Evolutionary conservation across 2,797 vertebrate species (phyloP), one percentile per base, ranked within the genome.

Genomic region (Ctenosaura bakeri): DNA sequence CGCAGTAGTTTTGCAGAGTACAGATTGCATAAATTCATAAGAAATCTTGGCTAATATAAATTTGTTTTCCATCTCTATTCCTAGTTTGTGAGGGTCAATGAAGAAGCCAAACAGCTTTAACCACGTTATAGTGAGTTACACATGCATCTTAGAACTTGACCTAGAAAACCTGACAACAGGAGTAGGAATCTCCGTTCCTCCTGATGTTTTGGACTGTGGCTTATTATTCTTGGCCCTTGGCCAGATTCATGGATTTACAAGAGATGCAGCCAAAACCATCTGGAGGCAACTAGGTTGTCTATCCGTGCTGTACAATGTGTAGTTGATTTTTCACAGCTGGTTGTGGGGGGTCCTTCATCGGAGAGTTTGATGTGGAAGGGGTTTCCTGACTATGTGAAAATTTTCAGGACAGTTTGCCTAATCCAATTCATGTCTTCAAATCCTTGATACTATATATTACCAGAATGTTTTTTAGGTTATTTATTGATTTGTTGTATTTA

Each of bases 361-460:
- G n/a, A 14, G 3, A n/a, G 29, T 10, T 24, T n/a, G n/a, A 62
- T 74, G 32, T 2, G 0, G 46, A 79, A 79, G 69, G 6, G n/a
- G 10, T 6, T 69, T 54, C 26, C 38, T 42, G 74, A 79, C 22
- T 29, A 4, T 26, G 54, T 35, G 13, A 50, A 32, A 2, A 8
- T 26, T 20, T 71, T 85, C 12, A 20, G 32, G 18, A 78, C 6
- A 7, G 8, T 9, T 24, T 64, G 81, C 66, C 87, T 32, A 73
- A 86, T 88, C 83, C 1, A 71, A 0, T 0, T 46, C 59, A 77
- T 89, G 91, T 85, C 92, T 91, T 90, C 74, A 90, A 74, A 89
- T 29, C 20, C 56, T 92, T 82, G 78, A 85, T 90, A 78, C 7
- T 83, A 14, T 85, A 29, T 69, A 42, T 83, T 66, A 64, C 42